Evolutionary conservation across 2,113 vertebrate species (phyloP), one percentile per base, ranked within the genome.

Genomic region (Choloepus hoffmanni): DNA sequence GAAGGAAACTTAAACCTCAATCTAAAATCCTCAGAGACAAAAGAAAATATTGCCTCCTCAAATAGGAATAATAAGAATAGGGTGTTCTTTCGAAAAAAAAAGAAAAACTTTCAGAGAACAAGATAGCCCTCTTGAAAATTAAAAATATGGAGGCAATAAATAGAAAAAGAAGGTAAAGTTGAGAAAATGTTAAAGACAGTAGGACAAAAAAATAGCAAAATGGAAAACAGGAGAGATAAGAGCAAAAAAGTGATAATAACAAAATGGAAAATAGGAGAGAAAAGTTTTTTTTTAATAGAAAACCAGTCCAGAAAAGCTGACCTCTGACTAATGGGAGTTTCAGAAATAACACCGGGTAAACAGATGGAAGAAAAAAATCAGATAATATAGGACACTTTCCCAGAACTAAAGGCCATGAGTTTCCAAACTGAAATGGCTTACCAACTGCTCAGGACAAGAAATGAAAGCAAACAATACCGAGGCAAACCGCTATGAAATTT

Each of bases 391-490:
- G 33, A 92, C 89, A 79, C 33, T 21, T 94, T 95, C 73, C 89
- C 89, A 91, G 82, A 96, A 93, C 68, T 30, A 89, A 96, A 96
- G 74, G 68, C 89, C 55, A 53, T 45, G 30, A 36, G 26, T 89
- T 97, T 97, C 95, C 70, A 89, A 94, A 50, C 3, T 53, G 60
- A 94, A 93, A 88, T 81, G n/a, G 55, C 36, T 84, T 48, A 85
- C 77, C 48, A 76, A 74, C 36, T 70, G 21, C 78, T 94, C 40
- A 87, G 92, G 36, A 94, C 73, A 91, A 48, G 74, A 94, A 92
- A 79, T 74, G 65, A 94, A 97, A 96, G 70, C 91, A 92, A 97
- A 82, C 58, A 83, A 96, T 70, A 81, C 67, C 72, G 85, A 82
- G n/a, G 43, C 50, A 95, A 96, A 92, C 86, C 85, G 70, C 79